These are phyloP conservation scores for Chaetoderma sp. DNA, from an alignment of 2,888 invertebrate genomes.

Conservation along the genomic window DNA sequence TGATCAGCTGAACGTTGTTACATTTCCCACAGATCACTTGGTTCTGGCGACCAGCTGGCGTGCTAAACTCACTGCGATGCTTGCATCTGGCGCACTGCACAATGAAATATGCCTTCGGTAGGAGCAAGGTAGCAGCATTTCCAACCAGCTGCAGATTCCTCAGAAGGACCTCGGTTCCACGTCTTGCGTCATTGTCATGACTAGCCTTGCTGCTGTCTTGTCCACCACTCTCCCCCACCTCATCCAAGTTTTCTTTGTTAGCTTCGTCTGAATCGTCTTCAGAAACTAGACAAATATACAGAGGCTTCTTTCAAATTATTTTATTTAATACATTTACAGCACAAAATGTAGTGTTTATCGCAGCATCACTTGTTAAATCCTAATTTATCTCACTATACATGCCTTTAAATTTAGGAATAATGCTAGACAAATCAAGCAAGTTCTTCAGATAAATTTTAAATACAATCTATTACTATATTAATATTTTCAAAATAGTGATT, in stretches of 20 bases:
- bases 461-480: too few relatives aligned
- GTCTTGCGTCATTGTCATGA: constrained; percentile 34
- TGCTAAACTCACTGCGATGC: constrained; percentile 51
- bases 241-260: constrained; percentile 13
- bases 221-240: constrained; percentile 36
- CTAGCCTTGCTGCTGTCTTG: constrained; percentile 13
- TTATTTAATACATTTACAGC: too few relatives aligned
- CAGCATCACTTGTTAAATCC: too few relatives aligned
- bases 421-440: too few relatives aligned
- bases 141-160: constrained; percentile 60
- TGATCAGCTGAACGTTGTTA: constrained; percentile 49
- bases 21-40: constrained; percentile 61
- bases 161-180: constrained; percentile 66
- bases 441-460: too few relatives aligned
- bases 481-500: too few relatives aligned
- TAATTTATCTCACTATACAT: too few relatives aligned
- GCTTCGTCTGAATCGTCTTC: constrained; percentile 6
- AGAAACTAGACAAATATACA: neutral
- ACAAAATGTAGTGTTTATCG: too few relatives aligned
- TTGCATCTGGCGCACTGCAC: constrained; percentile 64
- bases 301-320: too few relatives aligned
- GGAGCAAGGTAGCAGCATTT: constrained; percentile 57
- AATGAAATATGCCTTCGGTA: constrained; percentile 53
- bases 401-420: too few relatives aligned
- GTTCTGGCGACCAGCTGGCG: constrained; percentile 52